Conservation (phyloP, 2,888 invertebrate species). For the Candidula unifasciata region DNA sequence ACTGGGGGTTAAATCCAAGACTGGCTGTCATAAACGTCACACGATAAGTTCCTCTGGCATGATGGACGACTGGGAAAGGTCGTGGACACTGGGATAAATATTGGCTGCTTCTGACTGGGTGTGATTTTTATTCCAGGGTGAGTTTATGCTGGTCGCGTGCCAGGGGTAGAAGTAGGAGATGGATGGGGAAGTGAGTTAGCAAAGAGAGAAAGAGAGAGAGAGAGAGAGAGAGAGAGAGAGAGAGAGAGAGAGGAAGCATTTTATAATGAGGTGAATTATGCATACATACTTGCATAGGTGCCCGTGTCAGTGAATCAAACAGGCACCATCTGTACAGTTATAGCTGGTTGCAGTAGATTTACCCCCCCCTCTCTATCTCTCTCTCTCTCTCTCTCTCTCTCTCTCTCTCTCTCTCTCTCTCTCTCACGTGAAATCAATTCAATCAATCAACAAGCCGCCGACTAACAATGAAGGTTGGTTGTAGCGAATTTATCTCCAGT, state of each 20-base stretch:
- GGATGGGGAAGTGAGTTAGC: background rate
- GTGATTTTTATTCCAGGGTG: background rate
- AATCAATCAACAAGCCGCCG: no score
- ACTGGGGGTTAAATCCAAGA: background rate
- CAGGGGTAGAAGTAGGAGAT: background rate
- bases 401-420: no score
- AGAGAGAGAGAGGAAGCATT: background rate
- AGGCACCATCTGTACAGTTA: no score
- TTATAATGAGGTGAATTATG: background rate
- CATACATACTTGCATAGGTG: no score
- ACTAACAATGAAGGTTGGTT: no score
- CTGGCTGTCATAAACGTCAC: background rate
- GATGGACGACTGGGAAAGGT: background rate
- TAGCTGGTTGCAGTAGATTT: no score
- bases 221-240: background rate
- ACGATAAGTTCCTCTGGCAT: background rate
- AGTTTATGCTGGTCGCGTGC: background rate
- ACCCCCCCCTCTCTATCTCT: no score
- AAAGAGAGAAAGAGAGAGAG: slow-evolving; percentile 11
- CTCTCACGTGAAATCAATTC: no score
- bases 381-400: no score
- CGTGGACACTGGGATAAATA: background rate
- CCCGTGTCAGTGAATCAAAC: no score
- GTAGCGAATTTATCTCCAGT: no score
- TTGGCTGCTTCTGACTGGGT: background rate